phyloP scores from a whole-genome alignment of 2,888 invertebrate species.

The Leptogaster cylindrica region DNA sequence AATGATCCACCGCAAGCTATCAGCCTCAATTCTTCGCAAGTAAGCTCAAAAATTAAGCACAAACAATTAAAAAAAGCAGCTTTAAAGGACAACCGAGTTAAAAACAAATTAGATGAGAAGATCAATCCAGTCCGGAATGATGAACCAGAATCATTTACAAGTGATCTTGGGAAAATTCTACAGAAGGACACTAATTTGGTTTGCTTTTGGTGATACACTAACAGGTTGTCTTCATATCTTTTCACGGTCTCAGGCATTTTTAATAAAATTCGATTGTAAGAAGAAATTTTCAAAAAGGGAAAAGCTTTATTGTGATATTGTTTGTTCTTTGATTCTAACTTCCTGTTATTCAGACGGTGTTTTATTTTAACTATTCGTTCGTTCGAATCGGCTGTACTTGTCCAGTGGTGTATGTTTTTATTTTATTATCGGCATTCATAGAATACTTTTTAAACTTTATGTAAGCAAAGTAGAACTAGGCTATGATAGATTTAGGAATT shows the following conservation, averaged over 20 bases:
- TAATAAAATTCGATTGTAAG: not conserved
- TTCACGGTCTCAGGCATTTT: constrained; percentile 26
- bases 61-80: not conserved
- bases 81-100: not conserved
- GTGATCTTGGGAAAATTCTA: constrained; percentile 4
- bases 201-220: constrained; percentile 25
- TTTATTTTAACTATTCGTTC: too few relatives aligned
- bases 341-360: too few relatives aligned
- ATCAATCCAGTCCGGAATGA: constrained; percentile 14
- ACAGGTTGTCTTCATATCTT: too few relatives aligned
- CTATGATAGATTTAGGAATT: constrained; percentile 25
- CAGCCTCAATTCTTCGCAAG: not conserved
- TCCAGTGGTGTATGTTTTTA: constrained; percentile 22
- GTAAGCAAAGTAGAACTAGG: constrained; percentile 23
- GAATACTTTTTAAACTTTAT: constrained; percentile 19
- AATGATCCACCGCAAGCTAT: not conserved
- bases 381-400: too few relatives aligned
- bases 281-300: not conserved
- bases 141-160: not conserved
- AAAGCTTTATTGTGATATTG: constrained; percentile 32
- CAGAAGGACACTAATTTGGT: constrained; percentile 9
- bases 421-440: constrained; percentile 27
- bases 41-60: not conserved
- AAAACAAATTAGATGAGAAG: not conserved
- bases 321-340: too few relatives aligned